Evolutionary conservation across 2,888 invertebrate species (phyloP).

Genomic region (Brenthis daphne): DNA sequence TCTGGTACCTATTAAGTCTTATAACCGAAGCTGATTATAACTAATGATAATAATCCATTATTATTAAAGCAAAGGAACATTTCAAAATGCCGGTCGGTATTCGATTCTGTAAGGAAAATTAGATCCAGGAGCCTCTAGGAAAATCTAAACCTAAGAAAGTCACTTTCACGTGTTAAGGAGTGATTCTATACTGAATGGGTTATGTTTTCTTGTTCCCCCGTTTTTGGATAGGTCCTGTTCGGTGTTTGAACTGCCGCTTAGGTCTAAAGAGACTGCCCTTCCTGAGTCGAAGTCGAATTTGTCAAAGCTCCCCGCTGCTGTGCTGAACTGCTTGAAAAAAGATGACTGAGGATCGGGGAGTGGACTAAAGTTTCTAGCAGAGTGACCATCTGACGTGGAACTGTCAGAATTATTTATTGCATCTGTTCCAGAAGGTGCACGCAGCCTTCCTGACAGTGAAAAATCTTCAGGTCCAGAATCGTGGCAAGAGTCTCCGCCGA

Average conservation of each 20-base stretch:
- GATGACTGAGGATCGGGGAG: conserved; percentile 73
- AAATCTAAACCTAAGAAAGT: conserved; percentile 51
- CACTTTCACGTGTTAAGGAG: conserved; percentile 86
- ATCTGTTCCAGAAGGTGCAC: conserved; percentile 82
- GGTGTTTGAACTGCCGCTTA: conserved; percentile 68
- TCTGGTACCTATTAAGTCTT: conserved; percentile 73
- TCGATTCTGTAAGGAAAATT: conserved; percentile 38
- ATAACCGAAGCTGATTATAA: conserved; percentile 62
- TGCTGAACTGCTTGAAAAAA: conserved; percentile 72
- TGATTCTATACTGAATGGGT: conserved; percentile 95
- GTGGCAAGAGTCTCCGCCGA: conserved; percentile 90
- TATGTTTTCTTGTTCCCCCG: conserved; percentile 84
- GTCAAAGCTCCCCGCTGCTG: conserved; percentile 66
- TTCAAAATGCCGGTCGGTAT: conserved; percentile 54
- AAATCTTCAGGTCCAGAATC: conserved; percentile 85
- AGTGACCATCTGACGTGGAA: conserved; percentile 75
- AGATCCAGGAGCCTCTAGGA: conserved; percentile 63
- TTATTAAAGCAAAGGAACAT: conserved; percentile 66
- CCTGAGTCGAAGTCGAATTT: conserved; percentile 79
- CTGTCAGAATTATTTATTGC: conserved; percentile 83
- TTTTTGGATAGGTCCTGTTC: conserved; percentile 79
- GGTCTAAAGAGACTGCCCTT: conserved; percentile 77
- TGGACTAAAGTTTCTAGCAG: conserved; percentile 73
- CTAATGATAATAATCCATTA: conserved; percentile 61
- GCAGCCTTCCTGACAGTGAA: conserved; percentile 81